Percentiles rank a stretch among this genome's conserved stretches.
phyloP scores from a whole-genome alignment of 2,888 invertebrate species.

The Hyposoter dolosus region DNA sequence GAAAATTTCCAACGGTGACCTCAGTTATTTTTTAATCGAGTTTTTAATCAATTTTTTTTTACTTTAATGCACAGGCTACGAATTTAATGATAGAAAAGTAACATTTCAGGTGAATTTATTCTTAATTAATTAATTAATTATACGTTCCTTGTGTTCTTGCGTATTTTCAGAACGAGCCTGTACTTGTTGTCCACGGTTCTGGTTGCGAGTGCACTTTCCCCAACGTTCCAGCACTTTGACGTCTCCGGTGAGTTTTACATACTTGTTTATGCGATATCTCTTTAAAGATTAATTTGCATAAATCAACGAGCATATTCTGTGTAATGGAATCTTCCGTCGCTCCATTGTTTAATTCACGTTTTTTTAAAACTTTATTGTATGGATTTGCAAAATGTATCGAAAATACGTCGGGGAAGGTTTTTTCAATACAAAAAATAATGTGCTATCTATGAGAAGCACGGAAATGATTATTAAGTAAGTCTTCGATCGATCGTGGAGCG shows the following conservation, averaged over 20 bases:
- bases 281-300: conserved; percentile 17
- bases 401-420: not conserved
- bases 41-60: not conserved
- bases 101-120: not conserved
- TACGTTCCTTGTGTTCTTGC: conserved; percentile 47
- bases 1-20: not conserved
- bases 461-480: too few species aligned
- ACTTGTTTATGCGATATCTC: conserved; percentile 7
- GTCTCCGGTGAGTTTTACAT: conserved; percentile 78
- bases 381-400: not conserved
- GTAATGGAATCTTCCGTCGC: not conserved
- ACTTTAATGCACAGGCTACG: too few species aligned
- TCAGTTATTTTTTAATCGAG: not conserved
- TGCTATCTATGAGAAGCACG: not conserved
- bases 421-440: not conserved
- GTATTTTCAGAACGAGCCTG: conserved; percentile 81
- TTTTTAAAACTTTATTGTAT: not conserved
- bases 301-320: not conserved
- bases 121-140: conserved; percentile 17
- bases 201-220: conserved; percentile 75
- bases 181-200: conserved; percentile 77
- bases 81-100: not conserved
- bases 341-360: not conserved
- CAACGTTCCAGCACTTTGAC: conserved; percentile 77
- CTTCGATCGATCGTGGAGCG: not conserved